phyloP scores from a whole-genome alignment of 53 echinoderm and acorn worm genomes.

The Hippasteria phrygiana region DNA sequence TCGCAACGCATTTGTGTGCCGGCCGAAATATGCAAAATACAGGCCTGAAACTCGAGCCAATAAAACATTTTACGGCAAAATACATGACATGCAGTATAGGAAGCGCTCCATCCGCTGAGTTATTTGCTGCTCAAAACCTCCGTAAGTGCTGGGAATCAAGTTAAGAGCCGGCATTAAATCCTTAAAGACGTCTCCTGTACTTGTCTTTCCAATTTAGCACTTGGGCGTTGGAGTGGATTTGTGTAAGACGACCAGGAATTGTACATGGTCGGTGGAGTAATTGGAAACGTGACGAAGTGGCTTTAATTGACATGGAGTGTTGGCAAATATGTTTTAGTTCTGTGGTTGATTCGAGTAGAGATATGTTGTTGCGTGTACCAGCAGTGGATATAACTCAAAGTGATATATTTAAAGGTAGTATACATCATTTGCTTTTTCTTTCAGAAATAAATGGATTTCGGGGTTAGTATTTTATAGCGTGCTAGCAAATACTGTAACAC shows the following conservation, averaged over 20 bases:
- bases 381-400: too few relatives aligned
- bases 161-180: conserved; percentile 1
- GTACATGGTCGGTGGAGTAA: neutral
- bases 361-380: too few relatives aligned
- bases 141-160: conserved; percentile 10
- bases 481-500: too few relatives aligned
- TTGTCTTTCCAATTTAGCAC: conserved; percentile 26
- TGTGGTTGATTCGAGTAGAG: too few relatives aligned
- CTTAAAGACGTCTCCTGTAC: neutral
- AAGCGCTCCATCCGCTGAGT: neutral
- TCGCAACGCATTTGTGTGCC: neutral
- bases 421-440: too few relatives aligned
- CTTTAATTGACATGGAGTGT: conserved; percentile 5
- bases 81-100: neutral
- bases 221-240: neutral
- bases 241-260: conserved; percentile 13
- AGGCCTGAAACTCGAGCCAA: neutral
- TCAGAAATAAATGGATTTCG: too few relatives aligned
- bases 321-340: neutral
- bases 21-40: neutral
- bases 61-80: neutral
- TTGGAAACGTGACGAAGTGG: neutral
- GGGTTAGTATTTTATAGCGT: too few relatives aligned
- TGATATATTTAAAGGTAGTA: too few relatives aligned
- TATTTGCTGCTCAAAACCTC: neutral